phyloP scores from a whole-genome alignment of 1,140 invertebrate species.

The Ostrea edulis region DNA sequence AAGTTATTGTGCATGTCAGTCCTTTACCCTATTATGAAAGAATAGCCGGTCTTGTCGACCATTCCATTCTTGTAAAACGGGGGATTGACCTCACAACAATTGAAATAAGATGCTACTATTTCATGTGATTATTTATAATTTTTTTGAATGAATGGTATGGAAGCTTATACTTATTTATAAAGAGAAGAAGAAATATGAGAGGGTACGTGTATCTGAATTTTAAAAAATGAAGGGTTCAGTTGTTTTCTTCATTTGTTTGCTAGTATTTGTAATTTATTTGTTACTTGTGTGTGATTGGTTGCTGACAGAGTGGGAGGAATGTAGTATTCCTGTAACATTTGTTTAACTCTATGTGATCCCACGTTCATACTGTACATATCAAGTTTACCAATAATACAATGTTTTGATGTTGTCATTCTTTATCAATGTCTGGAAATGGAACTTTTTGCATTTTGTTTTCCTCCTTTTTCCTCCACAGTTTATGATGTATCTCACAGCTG shows the following conservation, averaged over 20 bases:
- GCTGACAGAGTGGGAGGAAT: neutral
- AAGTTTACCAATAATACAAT: slow-evolving; percentile 31
- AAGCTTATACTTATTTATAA: slow-evolving; percentile 20
- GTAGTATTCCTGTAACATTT: neutral
- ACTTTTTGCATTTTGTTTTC: neutral
- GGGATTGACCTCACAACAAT: neutral
- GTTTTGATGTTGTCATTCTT: slow-evolving; percentile 29
- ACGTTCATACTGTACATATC: slow-evolving; percentile 26
- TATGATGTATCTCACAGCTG: neutral
- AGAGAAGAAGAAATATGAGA: neutral
- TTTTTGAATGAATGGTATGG: neutral
- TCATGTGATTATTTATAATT: slow-evolving; percentile 8
- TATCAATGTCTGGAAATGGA: slow-evolving; percentile 12
- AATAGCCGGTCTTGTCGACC: neutral
- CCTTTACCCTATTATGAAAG: neutral
- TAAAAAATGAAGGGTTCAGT: neutral
- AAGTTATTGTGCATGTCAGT: neutral
- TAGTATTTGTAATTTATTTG: slow-evolving; percentile 20
- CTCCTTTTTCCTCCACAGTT: neutral
- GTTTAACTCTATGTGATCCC: neutral
- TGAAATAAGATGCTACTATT: neutral
- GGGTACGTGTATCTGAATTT: neutral
- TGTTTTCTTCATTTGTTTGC: neutral
- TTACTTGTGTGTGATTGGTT: neutral
- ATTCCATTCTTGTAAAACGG: neutral